Percentiles rank a stretch among this genome's conserved stretches.
Evolutionary conservation across 2,113 vertebrate species (phyloP).

Genomic region (Oncorhynchus clarkii): DNA sequence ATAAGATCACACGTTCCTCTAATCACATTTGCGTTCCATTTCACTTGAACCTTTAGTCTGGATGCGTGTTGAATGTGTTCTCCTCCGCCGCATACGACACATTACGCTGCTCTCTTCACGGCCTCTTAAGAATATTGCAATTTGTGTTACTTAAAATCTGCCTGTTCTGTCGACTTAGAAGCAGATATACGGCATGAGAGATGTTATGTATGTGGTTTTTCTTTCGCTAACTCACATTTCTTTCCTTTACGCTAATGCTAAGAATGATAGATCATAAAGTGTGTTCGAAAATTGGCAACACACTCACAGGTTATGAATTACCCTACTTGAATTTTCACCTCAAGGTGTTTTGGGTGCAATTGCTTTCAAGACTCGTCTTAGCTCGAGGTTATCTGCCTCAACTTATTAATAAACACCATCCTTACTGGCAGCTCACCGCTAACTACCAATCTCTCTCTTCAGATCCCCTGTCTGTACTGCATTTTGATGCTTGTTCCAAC

Average conservation of each 20-base stretch:
- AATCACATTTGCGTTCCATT: conserved; percentile 47
- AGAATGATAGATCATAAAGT: too few species aligned
- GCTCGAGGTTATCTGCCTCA: conserved; percentile 8
- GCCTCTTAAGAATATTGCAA: conserved; percentile 7
- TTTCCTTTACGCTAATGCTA: too few species aligned
- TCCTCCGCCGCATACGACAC: conserved; percentile 38
- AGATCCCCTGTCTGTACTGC: too few species aligned
- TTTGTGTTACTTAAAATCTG: conserved; percentile 18
- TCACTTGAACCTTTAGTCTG: conserved; percentile 52
- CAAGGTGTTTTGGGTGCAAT: conserved; percentile 13
- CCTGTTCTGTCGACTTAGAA: not conserved
- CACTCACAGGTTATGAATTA: too few species aligned
- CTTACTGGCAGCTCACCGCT: too few species aligned
- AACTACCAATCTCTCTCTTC: too few species aligned
- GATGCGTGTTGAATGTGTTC: conserved; percentile 40
- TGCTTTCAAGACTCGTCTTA: conserved; percentile 10
- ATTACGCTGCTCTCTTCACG: conserved; percentile 27
- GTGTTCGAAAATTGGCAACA: too few species aligned
- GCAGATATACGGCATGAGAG: too few species aligned
- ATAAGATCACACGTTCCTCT: conserved; percentile 32
- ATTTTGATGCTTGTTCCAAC: conserved; percentile 17
- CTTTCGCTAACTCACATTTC: too few species aligned
- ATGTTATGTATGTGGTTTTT: too few species aligned
- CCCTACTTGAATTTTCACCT: not conserved
- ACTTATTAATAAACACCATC: too few species aligned